These are phyloP conservation scores for Hirundo rustica DNA, from an alignment of 2,797 vertebrate genomes.

Conservation along the genomic window DNA sequence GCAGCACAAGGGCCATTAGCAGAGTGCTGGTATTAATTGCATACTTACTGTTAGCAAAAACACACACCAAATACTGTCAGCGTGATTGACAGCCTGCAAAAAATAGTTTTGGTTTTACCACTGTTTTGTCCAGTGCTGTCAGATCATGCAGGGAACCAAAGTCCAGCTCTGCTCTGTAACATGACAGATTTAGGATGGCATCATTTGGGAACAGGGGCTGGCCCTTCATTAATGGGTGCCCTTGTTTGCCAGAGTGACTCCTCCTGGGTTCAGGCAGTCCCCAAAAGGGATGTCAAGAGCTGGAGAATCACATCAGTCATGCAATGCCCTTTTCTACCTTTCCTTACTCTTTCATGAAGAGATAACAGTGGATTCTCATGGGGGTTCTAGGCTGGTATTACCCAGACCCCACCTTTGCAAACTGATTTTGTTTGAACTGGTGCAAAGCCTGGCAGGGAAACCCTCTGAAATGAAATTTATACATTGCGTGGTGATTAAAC, in stretches of 20 bases:
- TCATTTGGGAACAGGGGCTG: accelerated
- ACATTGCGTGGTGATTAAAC: background rate
- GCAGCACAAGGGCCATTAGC: background rate
- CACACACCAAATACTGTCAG: background rate
- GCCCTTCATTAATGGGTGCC: background rate
- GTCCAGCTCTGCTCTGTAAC: background rate
- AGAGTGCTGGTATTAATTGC: background rate
- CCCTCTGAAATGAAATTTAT: background rate
- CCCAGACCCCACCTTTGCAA: background rate
- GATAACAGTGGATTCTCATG: background rate
- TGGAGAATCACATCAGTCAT: background rate
- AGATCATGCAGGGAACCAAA: background rate
- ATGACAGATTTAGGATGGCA: background rate
- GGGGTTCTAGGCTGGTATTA: background rate
- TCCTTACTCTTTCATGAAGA: background rate
- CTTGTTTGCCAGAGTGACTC: accelerated
- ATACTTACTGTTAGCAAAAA: background rate
- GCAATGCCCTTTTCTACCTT: background rate
- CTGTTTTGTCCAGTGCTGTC: background rate
- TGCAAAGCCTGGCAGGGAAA: background rate
- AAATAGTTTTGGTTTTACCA: background rate
- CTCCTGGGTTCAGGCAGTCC: background rate
- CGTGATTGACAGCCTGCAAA: background rate
- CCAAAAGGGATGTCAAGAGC: background rate
- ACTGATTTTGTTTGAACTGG: background rate